Base-by-base conservation (phyloP, 2,113 vertebrate genomes). In the Chloropsis hardwickii region DNA sequence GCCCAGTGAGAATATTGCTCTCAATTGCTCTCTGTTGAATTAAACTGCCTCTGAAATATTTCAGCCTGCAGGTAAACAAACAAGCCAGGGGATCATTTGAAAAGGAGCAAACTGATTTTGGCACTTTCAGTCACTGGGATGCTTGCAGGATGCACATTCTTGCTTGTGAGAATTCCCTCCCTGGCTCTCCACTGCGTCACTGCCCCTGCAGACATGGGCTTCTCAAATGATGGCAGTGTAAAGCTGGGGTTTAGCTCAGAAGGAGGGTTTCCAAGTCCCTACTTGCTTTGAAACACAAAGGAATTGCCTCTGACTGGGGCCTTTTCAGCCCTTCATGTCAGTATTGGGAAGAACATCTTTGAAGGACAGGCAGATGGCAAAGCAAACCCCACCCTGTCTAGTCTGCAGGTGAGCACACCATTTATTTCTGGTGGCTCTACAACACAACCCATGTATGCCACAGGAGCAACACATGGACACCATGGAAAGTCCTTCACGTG, bases 1-100 rank as follows among this genome's bases (percentile, higher is more conserved):
- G 61, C 88, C 82, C 57, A 79, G 25, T 71, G 91, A 60, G 94
- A 70, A 92, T 53, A 67, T 91, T 90, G 24, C 90, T 94, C 65
- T 40, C 20, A 56, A 5, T 37, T 27, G 42, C 58, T 69, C 67
- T 61, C 31, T 64, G 60, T 60, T 83, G 86, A 83, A 90, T 84
- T 90, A 42, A 91, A 94, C 84, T 84, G 51, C 71, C 48, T 39
- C 40, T 42, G 70, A 90, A 88, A 19, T 50, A 57, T 74, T 93
- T 92, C 78, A 81, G 80, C 72, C 57, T 66, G 73, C 69, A 81
- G 74, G 86, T 94, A 76, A 72, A 82, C 54, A 40, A 81, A 50
- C 35, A 84, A 62, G 31, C 33, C 3, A 4, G 42, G 35, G 37
- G 7, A 57, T 37, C n/a, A 5, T 3, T 24, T 62, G 2, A 44